Percentiles rank a stretch among this genome's conserved stretches.
phyloP scores from a whole-genome alignment of 2,113 vertebrate species.

The Esox niger region DNA sequence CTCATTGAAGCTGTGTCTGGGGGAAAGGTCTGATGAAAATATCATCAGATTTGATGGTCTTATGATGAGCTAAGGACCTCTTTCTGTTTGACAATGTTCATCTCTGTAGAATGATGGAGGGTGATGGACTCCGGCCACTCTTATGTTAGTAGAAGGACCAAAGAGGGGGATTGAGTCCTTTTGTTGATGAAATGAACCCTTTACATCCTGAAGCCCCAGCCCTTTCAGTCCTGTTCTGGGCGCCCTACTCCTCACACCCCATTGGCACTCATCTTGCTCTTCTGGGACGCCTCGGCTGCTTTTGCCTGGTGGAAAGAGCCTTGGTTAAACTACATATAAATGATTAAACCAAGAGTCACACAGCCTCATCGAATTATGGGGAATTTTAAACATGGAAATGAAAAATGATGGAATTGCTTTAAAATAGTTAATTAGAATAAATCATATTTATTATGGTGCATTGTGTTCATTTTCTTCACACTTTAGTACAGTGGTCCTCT shows the following conservation, averaged over 20 bases:
- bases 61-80: too few species aligned
- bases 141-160: background rate
- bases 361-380: too few species aligned
- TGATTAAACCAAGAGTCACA: too few species aligned
- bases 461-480: too few species aligned
- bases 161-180: background rate
- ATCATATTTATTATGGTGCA: too few species aligned
- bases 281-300: slow-evolving; percentile 67
- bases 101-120: background rate
- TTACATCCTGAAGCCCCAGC: background rate
- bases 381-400: too few species aligned
- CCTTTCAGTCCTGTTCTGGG: slow-evolving; percentile 8
- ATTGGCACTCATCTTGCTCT: slow-evolving; percentile 76
- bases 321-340: background rate
- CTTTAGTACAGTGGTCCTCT: too few species aligned
- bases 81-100: background rate
- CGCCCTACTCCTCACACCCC: slow-evolving; percentile 54
- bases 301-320: slow-evolving; percentile 59
- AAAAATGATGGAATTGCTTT: too few species aligned
- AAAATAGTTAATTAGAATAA: too few species aligned
- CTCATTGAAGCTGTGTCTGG: background rate
- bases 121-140: background rate
- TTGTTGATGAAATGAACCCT: background rate
- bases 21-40: background rate
- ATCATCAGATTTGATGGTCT: background rate